Percentiles rank a stretch among this genome's conserved stretches.
These are phyloP conservation scores for Suncus etruscus DNA, from an alignment of 2,113 vertebrate species.

Conservation along the genomic window DNA sequence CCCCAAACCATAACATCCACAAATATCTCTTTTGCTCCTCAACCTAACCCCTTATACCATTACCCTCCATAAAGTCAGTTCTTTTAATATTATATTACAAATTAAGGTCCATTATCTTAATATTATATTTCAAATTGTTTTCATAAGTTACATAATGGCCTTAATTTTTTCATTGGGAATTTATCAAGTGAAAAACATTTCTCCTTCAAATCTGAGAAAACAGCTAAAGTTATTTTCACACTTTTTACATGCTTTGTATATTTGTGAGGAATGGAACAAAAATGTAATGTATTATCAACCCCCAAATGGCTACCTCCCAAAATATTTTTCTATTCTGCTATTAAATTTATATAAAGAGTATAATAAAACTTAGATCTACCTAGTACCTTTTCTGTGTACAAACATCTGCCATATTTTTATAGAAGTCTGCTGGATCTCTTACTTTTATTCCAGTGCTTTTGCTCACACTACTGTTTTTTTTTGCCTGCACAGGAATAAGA, in stretches of 20 bases:
- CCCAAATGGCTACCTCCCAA: not conserved
- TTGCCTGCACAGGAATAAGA: not conserved
- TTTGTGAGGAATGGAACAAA: not conserved
- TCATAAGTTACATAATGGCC: not conserved
- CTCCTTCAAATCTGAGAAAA: not conserved
- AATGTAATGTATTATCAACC: not conserved
- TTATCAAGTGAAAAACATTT: not conserved
- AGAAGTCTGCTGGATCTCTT: not conserved
- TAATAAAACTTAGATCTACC: not conserved
- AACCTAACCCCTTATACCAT: too few species aligned
- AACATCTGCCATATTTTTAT: not conserved
- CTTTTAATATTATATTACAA: too few species aligned
- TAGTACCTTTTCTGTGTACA: not conserved
- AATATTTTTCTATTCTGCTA: conserved; percentile 23
- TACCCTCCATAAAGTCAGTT: too few species aligned
- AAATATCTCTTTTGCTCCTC: too few species aligned
- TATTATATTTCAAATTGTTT: not conserved
- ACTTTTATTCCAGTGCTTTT: not conserved
- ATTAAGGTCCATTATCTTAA: not conserved
- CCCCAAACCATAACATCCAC: too few species aligned
- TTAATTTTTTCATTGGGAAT: not conserved
- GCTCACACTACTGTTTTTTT: not conserved
- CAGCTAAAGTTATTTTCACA: not conserved
- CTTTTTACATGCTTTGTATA: not conserved
- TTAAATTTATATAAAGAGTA: not conserved